These are phyloP conservation scores for Ciona savignyi DNA, from an alignment of 23 tunicate genomes.

Conservation along the genomic window DNA sequence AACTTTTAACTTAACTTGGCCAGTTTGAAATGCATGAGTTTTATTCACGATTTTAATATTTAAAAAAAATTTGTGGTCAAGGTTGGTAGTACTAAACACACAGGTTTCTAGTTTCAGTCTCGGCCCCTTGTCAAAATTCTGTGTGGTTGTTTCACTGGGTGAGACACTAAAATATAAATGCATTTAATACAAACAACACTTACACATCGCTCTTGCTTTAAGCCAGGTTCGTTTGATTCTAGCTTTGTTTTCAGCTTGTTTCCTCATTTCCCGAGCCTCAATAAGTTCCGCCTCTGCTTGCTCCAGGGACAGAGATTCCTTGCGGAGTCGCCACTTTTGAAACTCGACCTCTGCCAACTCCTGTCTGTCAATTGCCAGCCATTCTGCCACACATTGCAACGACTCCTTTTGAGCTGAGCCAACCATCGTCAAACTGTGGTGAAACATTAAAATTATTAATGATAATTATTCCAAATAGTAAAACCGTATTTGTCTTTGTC, in stretches of 20 bases:
- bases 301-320: constrained; percentile 19
- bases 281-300: constrained; percentile 33
- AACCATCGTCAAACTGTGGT: constrained; percentile 24
- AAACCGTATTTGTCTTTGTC: no score
- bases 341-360: constrained; percentile 38
- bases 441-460: no score
- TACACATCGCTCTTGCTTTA: constrained; percentile 16
- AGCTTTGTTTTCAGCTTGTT: constrained; percentile 30
- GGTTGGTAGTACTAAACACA: no score
- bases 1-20: no score
- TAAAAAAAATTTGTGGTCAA: no score
- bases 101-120: no score
- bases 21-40: no score
- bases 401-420: constrained; percentile 36
- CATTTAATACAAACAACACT: neutral
- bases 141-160: no score
- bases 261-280: constrained; percentile 30
- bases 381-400: constrained; percentile 12
- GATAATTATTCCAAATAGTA: no score
- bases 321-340: constrained; percentile 39
- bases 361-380: constrained; percentile 24
- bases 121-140: no score
- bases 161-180: no score
- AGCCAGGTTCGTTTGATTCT: constrained; percentile 15
- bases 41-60: no score